Evolutionary conservation across 2,888 invertebrate species (phyloP).

Genomic region (Lasius platythorax): DNA sequence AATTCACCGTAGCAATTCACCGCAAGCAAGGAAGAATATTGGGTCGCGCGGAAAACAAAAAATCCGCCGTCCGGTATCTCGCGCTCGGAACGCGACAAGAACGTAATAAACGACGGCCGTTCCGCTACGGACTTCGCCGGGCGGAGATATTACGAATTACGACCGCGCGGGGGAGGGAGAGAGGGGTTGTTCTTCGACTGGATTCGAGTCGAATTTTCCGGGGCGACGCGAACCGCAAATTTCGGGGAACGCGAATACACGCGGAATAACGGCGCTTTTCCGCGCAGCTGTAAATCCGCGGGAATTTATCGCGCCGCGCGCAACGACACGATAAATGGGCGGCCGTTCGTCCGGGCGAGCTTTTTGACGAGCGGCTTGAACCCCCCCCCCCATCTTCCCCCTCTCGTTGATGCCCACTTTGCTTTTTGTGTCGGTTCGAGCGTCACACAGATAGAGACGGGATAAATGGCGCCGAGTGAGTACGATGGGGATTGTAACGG

Average conservation of each 20-base stretch:
- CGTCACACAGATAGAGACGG: constrained; percentile 50
- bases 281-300: constrained; percentile 68
- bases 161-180: constrained; percentile 3
- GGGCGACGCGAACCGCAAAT: constrained; percentile 33
- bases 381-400: background rate
- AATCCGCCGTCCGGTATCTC: background rate
- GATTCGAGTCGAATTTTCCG: constrained; percentile 61
- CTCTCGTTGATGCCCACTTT: constrained; percentile 28
- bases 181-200: constrained; percentile 57
- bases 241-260: constrained; percentile 62
- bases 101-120: background rate
- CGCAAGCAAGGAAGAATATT: background rate
- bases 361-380: constrained; percentile 69
- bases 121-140: constrained; percentile 19
- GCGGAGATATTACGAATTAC: constrained; percentile 50
- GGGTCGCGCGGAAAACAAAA: background rate
- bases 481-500: constrained; percentile 50
- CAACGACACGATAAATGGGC: constrained; percentile 72
- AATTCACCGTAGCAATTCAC: background rate
- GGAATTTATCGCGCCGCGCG: constrained; percentile 69
- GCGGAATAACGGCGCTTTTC: constrained; percentile 70
- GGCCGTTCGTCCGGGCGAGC: constrained; percentile 33
- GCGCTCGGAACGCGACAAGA: background rate
- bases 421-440: constrained; percentile 54
- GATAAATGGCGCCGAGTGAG: constrained; percentile 57